Base-by-base conservation (phyloP, 2,888 invertebrate genomes). In the Mystacides longicornis region DNA sequence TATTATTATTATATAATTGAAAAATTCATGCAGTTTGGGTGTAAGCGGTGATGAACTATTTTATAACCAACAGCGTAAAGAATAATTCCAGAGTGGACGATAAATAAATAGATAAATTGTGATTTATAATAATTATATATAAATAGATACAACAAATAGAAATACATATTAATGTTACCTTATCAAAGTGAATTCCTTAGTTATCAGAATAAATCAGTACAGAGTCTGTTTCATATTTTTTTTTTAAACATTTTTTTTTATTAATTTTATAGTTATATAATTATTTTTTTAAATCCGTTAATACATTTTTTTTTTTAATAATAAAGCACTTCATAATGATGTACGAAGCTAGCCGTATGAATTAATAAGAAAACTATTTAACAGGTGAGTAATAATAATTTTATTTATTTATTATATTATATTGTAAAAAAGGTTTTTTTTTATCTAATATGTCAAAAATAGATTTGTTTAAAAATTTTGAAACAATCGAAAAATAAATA, bases 321-420 rank as follows among this genome's bases (percentile, higher is more conserved):
- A 59, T 61, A 59, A 61, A 61, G 61, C 61, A 59, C 61, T 61
- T 61, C 61, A 54, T 49, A 37, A 37, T 14, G 3, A n/a, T 51
- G 47, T 57, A 57, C 49, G 57, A 61, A 57, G 59, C 55, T 61
- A 59, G 57, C 60, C 50, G 57, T 50, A 37, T 4, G 37, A 55
- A 58, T 58, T 52, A 37, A 56, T 51, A 58, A 51, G 33, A 43
- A 21, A 31, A 58, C 42, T 51, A 49, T 46, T 58, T 7, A 27
- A 11, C 11, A 27, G 5, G 27, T 27, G 11, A 7, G 27, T 27
- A 27, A 27, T 27, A 27, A 11, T 27, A 27, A 11, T 27, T 27
- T 27, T 27, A 27, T 27, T 11, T 27, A 27, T 7, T 27, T 27
- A 7, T 27, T 27, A 7, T 27, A 7, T 27, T 27, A 27, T 7